Percentiles rank a stretch among this genome's conserved stretches.
Conservation (phyloP, 2,797 vertebrate species). For the Eulemur coronatus region DNA sequence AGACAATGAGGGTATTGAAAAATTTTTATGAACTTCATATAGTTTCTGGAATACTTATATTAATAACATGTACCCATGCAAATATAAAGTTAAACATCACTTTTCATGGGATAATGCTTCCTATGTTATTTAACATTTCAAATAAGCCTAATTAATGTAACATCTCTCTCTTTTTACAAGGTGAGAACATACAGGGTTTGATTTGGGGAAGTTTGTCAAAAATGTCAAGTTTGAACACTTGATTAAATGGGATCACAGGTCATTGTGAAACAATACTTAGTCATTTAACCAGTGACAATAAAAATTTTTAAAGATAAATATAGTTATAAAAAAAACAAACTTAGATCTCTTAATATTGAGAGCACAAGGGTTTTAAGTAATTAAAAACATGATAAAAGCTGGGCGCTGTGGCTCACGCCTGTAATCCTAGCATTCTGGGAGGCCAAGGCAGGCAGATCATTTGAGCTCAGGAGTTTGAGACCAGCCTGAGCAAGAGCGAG, state of each 20-base stretch:
- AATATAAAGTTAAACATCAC: neutral
- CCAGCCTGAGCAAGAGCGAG: no score
- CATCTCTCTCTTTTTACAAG: neutral
- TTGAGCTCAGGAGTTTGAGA: no score
- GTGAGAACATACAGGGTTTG: neutral
- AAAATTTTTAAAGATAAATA: neutral
- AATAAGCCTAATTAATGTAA: neutral
- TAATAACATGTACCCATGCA: neutral
- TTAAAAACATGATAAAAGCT: neutral
- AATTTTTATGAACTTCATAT: neutral
- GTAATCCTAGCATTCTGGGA: no score
- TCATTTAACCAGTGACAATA: neutral
- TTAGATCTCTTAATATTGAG: neutral
- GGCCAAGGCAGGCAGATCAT: no score
- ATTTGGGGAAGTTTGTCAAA: neutral
- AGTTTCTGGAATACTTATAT: neutral
- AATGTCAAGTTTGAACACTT: neutral
- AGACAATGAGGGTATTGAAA: neutral
- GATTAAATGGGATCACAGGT: neutral
- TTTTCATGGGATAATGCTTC: neutral
- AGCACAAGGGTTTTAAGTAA: neutral
- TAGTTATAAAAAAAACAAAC: neutral
- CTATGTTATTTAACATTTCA: neutral
- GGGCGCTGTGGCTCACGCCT: no score
- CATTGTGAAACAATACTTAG: neutral